Percentiles rank a stretch among this genome's conserved stretches.
phyloP scores from a whole-genome alignment of 2,888 invertebrate genomes.

The Tineola bisselliella region DNA sequence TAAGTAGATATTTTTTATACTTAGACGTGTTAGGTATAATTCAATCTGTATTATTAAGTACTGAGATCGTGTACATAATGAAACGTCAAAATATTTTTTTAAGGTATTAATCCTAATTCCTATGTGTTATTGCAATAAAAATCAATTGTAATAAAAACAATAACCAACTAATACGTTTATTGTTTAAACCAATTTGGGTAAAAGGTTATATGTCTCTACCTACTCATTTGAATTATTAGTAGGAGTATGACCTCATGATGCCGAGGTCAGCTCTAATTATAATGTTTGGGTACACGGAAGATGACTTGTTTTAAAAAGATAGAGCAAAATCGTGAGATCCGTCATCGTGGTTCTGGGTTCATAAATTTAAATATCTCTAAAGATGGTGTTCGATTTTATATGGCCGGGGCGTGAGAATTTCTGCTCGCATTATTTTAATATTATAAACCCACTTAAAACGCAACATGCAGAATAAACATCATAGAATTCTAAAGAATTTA shows the following conservation, averaged over 20 bases:
- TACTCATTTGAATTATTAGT: not conserved
- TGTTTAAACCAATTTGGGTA: not conserved
- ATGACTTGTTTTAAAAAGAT: not conserved
- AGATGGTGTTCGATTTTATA: not conserved
- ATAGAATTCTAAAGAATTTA: no score
- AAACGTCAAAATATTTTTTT: no score
- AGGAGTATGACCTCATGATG: conserved; percentile 8
- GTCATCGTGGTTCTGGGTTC: not conserved
- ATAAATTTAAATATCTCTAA: not conserved
- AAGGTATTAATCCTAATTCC: not conserved
- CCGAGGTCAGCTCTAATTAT: conserved; percentile 13
- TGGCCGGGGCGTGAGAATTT: not conserved
- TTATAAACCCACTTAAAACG: no score
- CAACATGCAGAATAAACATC: no score
- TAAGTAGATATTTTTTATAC: no score
- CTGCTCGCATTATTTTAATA: no score
- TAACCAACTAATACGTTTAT: not conserved
- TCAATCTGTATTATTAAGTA: no score
- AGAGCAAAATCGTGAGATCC: conserved; percentile 13
- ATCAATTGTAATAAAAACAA: not conserved
- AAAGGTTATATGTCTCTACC: conserved; percentile 1
- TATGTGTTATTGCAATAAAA: not conserved
- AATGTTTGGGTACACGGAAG: conserved; percentile 3
- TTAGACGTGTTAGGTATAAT: no score
- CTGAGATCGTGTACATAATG: no score